Evolutionary conservation across 2,888 invertebrate species (phyloP).

Genomic region (Pristionchus japonicus): DNA sequence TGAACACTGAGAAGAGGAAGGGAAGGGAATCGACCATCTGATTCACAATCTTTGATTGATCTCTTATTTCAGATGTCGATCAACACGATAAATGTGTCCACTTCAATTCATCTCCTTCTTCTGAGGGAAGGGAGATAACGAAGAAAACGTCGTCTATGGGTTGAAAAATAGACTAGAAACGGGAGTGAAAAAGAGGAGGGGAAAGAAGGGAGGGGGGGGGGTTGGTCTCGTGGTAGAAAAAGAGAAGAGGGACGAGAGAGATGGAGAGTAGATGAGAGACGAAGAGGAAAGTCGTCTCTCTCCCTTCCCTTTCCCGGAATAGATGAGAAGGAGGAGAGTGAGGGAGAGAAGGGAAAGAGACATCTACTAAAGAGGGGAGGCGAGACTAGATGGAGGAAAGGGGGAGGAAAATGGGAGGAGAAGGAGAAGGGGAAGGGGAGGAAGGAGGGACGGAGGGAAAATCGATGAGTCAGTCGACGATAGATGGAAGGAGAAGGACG

Average conservation of each 20-base stretch:
- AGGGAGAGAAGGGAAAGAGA: not conserved
- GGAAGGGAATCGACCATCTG: not conserved
- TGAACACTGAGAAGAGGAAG: not conserved
- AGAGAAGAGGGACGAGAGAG: not conserved
- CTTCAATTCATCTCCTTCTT: not conserved
- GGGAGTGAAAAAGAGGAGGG: not conserved
- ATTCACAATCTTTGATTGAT: not conserved
- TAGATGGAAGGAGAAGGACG: not conserved
- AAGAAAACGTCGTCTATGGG: not conserved
- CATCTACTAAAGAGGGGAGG: not conserved
- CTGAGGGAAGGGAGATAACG: not conserved
- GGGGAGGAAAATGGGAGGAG: not conserved
- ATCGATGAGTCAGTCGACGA: conserved; percentile 42
- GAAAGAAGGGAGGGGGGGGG: too few species aligned
- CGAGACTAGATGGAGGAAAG: not conserved
- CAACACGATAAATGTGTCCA: not conserved
- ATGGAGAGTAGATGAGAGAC: too few species aligned
- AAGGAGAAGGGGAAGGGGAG: not conserved
- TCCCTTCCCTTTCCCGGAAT: conserved; percentile 19
- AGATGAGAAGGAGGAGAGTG: not conserved
- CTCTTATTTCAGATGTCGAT: not conserved
- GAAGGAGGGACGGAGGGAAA: not conserved
- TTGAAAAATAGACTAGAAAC: not conserved
- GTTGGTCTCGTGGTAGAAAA: conserved; percentile 26
- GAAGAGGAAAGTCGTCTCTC: not conserved